Conservation (phyloP, 2,888 invertebrate genomes). For the Lasioglossum pauxillum region DNA sequence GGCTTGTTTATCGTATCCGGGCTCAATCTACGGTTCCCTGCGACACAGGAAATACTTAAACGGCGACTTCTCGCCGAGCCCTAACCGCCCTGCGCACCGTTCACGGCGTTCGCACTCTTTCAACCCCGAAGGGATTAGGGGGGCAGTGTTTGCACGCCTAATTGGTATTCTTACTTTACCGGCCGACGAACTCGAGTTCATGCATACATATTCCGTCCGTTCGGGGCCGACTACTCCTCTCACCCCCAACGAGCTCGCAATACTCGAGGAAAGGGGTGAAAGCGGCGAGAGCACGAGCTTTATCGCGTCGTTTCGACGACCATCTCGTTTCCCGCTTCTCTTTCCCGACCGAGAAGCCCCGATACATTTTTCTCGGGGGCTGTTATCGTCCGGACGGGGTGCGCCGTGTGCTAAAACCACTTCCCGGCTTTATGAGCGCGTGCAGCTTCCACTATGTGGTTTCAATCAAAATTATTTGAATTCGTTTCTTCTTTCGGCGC, state of each 20-base stretch:
- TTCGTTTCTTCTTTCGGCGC: not conserved
- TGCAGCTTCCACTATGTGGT: not conserved
- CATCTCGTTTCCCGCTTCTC: not conserved
- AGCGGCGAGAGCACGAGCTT: conserved; percentile 25
- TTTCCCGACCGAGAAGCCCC: too few species aligned
- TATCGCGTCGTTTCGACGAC: conserved; percentile 34
- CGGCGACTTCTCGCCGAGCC: conserved; percentile 8
- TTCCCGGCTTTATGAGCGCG: not conserved
- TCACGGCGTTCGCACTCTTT: not conserved
- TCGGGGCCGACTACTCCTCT: conserved; percentile 4
- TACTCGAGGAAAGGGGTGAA: conserved; percentile 20
- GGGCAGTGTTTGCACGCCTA: conserved; percentile 66
- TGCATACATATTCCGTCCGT: conserved; percentile 68
- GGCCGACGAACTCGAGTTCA: conserved; percentile 54
- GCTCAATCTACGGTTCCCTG: conserved; percentile 14
- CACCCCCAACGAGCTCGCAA: conserved; percentile 14
- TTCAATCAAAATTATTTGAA: not conserved
- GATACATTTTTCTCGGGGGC: not conserved
- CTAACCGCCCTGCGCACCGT: not conserved
- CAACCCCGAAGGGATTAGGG: not conserved
- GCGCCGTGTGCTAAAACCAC: not conserved
- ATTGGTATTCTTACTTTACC: conserved; percentile 71
- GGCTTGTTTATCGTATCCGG: conserved; percentile 26
- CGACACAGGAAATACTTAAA: conserved; percentile 1
- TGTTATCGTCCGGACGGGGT: not conserved